A percentile compares a stretch with the other conserved stretches of the same genome.
Evolutionary conservation across 2,113 vertebrate genomes (phyloP).

Genomic region (Edolisoma coerulescens): DNA sequence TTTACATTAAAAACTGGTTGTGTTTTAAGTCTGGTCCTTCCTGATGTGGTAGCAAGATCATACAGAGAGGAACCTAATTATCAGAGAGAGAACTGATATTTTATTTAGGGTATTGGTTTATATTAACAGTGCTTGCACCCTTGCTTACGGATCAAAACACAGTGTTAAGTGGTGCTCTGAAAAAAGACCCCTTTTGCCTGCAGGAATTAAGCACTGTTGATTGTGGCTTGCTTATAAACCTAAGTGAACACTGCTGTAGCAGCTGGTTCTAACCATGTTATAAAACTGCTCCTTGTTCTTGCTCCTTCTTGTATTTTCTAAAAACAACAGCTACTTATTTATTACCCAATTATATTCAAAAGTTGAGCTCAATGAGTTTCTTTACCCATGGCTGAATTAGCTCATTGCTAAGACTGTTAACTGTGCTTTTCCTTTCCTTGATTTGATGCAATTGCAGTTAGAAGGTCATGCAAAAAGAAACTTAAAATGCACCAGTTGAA

Average conservation of each 20-base stretch:
- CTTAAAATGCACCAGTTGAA: background rate
- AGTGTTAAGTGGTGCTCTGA: background rate
- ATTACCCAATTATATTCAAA: slow-evolving; percentile 25
- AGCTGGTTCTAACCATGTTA: background rate
- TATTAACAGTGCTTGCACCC: background rate
- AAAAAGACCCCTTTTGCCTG: background rate
- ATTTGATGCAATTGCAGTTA: slow-evolving; percentile 2
- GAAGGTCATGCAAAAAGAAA: slow-evolving; percentile 27
- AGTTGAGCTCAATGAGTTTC: slow-evolving; percentile 1
- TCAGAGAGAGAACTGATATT: background rate
- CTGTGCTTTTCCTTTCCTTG: background rate
- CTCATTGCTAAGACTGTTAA: background rate
- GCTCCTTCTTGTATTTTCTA: background rate
- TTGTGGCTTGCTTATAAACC: background rate
- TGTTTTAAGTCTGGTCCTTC: background rate
- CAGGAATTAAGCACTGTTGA: background rate
- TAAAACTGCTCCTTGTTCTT: background rate
- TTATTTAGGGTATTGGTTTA: background rate
- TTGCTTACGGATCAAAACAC: background rate
- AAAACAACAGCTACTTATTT: slow-evolving; percentile 33
- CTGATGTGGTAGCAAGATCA: background rate
- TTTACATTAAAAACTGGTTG: background rate
- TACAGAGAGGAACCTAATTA: background rate
- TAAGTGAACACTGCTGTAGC: background rate
- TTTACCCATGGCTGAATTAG: slow-evolving; percentile 18